Conservation (phyloP, 2,888 invertebrate genomes). For the Melangyna quadrimaculata region DNA sequence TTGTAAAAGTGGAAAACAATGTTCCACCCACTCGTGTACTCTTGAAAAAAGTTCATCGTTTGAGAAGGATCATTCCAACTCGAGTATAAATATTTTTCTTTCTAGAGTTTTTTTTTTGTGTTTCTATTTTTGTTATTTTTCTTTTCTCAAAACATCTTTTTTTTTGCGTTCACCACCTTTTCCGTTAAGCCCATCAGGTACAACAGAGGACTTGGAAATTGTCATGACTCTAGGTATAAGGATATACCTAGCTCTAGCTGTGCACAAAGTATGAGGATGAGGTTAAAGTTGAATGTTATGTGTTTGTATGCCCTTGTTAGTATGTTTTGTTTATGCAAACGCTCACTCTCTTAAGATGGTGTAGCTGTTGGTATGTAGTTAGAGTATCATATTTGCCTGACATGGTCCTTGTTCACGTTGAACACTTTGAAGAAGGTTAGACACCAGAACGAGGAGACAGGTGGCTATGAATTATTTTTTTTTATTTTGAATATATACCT, state of each 20-base stretch:
- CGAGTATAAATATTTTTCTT: constrained; percentile 51
- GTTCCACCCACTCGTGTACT: constrained; percentile 12
- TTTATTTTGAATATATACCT: not conserved
- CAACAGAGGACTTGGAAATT: constrained; percentile 11
- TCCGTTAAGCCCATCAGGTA: not conserved
- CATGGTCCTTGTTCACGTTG: constrained; percentile 55
- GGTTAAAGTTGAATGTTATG: constrained; percentile 32
- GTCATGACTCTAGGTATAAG: constrained; percentile 5
- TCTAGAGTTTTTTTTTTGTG: constrained; percentile 14
- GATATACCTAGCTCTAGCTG: too few relatives aligned
- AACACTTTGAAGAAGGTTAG: constrained; percentile 56
- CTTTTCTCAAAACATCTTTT: not conserved
- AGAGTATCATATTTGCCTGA: constrained; percentile 53
- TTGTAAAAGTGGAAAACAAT: constrained; percentile 18
- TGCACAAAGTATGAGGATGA: constrained; percentile 16
- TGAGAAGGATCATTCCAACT: constrained; percentile 43
- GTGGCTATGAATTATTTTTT: not conserved
- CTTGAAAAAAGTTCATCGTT: constrained; percentile 26
- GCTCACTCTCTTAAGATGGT: constrained; percentile 8
- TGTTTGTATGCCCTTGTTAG: not conserved
- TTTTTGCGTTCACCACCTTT: not conserved
- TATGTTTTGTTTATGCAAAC: constrained; percentile 33
- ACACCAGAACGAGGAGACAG: constrained; percentile 24
- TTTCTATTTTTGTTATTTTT: not conserved
- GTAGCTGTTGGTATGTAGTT: not conserved